Evolutionary conservation across 1,140 invertebrate genomes (phyloP), one percentile per base, ranked within the genome.

Genomic region (Diorhabda sublineata): DNA sequence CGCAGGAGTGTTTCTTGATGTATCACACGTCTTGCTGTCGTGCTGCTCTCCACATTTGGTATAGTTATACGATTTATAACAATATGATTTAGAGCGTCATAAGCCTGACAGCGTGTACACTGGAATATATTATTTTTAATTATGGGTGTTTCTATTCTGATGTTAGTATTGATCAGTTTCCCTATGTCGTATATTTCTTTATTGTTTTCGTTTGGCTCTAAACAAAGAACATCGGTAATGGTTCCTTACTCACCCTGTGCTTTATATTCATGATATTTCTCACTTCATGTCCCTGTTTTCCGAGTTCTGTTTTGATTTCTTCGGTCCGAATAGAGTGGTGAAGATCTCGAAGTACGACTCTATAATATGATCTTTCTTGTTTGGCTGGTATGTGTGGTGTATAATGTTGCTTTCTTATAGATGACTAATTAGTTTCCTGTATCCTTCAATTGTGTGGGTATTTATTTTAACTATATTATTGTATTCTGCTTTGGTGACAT

Each of bases 171-270:
- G 3, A 71, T 42, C 2, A 82, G 64, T 8, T 73, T 11, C 61
- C 78, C 71, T 5, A 79, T 62, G 7, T 79, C 72, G 60, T 78
- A 81, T 4, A 82, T 78, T 41, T 81, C 72, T 69, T 76, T 74
- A 62, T 82, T 82, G 8, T 79, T 81, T 5, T 71, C 70, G 5
- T 67, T 66, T 11, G 74, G 77, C 67, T 78, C 72, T 43, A 82
- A 52, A 81, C 67, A 65, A 75, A 79, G 58, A 81, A 81, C 63
- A 80, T 64, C 2, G 76, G 70, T 6, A 81, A 70, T 44, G 75
- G 78, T 42, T 71, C 65, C 64, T 80, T 80, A 45, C 73, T 77
- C 41, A 66, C 61, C 41, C 69, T 59, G 59, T 72, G 74, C 70
- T 67, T 65, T 1, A 77, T 68, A 66, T 75, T 74, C n/a, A n/a